Percentiles rank a stretch among this genome's conserved stretches.
Evolutionary conservation across 1,140 invertebrate species (phyloP).

Genomic region (Acromyrmex charruanus): DNA sequence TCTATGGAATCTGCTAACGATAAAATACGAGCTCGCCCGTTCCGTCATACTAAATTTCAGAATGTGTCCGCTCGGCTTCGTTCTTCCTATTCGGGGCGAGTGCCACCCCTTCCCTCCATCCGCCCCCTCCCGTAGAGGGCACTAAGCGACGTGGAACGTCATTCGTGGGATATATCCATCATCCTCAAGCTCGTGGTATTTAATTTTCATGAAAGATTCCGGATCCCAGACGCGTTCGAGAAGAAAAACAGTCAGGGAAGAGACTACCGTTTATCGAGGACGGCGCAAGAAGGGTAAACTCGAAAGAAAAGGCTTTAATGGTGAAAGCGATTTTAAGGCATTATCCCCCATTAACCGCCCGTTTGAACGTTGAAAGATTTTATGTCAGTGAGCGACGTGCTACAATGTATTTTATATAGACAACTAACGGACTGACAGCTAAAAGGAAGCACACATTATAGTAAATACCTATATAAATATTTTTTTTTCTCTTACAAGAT

Average conservation of each 20-base stretch:
- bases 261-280: slow-evolving; percentile 46
- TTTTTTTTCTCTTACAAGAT: background rate
- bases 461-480: background rate
- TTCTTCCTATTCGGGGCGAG: slow-evolving; percentile 32
- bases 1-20: slow-evolving; percentile 67
- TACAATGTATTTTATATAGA: slow-evolving; percentile 6
- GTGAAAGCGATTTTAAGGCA: background rate
- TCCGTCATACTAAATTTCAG: slow-evolving; percentile 62
- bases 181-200: slow-evolving; percentile 49
- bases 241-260: slow-evolving; percentile 18
- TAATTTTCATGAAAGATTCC: slow-evolving; percentile 62
- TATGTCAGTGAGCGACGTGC: background rate
- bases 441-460: background rate
- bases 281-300: slow-evolving; percentile 25
- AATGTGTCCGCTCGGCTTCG: slow-evolving; percentile 39
- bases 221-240: slow-evolving; percentile 23
- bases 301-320: slow-evolving; percentile 21
- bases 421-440: background rate
- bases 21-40: slow-evolving; percentile 59
- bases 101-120: background rate
- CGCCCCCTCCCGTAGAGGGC: background rate
- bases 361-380: background rate
- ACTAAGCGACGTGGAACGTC: slow-evolving; percentile 34
- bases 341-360: slow-evolving; percentile 10
- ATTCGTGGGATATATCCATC: slow-evolving; percentile 41